phyloP scores from a whole-genome alignment of 1,140 invertebrate species.

The Phocides pigmalion region DNA sequence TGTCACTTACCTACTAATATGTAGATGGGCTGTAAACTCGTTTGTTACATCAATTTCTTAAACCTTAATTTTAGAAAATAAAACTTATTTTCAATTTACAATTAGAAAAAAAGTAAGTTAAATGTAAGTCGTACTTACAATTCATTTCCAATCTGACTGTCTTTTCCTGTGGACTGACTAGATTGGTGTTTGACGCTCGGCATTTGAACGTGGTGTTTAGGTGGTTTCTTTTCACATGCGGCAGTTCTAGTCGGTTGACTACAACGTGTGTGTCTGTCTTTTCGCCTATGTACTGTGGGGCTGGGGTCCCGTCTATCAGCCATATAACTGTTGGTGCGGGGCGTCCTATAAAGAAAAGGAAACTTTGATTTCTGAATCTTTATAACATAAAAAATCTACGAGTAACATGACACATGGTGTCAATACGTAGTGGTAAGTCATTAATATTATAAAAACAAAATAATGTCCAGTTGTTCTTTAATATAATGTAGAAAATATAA shows the following conservation, averaged over 20 bases:
- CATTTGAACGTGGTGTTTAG: conserved; percentile 94
- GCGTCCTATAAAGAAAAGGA: conserved; percentile 86
- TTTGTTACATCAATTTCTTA: too few species aligned
- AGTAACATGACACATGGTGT: too few species aligned
- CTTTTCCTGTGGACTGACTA: conserved; percentile 91
- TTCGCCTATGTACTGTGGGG: conserved; percentile 84
- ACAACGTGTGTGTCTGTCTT: conserved; percentile 89
- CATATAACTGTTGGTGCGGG: conserved; percentile 91
- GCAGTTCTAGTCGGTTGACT: conserved; percentile 90
- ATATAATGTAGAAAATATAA: too few species aligned
- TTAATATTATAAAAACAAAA: too few species aligned
- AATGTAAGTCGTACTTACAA: conserved; percentile 85
- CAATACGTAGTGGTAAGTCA: too few species aligned
- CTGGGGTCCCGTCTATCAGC: conserved; percentile 90
- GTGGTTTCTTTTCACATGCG: conserved; percentile 88
- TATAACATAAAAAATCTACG: not conserved
- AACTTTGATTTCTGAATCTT: not conserved
- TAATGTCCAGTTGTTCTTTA: too few species aligned
- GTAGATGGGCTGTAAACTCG: too few species aligned
- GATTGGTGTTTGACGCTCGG: conserved; percentile 93
- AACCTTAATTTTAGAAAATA: too few species aligned
- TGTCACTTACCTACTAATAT: too few species aligned
- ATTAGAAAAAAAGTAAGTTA: too few species aligned
- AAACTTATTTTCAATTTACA: too few species aligned
- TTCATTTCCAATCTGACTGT: conserved; percentile 91